These are phyloP conservation scores for Diachrysia chrysitis DNA, from an alignment of 2,888 invertebrate genomes.

Conservation along the genomic window DNA sequence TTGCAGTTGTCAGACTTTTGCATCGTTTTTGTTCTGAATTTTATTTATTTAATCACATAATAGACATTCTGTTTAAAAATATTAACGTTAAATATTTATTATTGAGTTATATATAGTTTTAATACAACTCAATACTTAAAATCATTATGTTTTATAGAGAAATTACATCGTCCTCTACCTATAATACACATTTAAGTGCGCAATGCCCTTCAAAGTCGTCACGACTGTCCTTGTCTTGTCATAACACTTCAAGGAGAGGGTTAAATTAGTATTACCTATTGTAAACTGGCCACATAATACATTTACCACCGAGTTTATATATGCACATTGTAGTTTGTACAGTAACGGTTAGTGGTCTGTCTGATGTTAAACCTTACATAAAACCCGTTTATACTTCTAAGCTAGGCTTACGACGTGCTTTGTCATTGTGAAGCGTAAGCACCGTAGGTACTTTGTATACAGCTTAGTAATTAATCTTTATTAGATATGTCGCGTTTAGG, in stretches of 20 bases:
- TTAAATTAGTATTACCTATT: neutral
- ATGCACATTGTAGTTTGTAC: neutral
- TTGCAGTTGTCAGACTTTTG: neutral
- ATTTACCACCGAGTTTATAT: neutral
- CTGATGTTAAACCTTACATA: neutral
- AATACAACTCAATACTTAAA: no score
- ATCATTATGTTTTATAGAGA: neutral
- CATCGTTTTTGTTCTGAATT: neutral
- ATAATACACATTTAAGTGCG: neutral
- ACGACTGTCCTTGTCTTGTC: neutral
- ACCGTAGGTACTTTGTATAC: conserved; percentile 21
- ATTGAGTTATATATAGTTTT: no score
- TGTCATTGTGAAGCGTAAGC: conserved; percentile 21
- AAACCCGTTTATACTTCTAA: conserved; percentile 20
- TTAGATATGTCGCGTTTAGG: conserved; percentile 3
- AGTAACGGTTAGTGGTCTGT: conserved; percentile 3
- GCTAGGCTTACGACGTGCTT: conserved; percentile 32
- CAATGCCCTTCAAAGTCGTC: neutral
- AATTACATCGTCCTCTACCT: neutral
- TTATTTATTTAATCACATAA: no score
- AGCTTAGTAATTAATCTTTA: conserved; percentile 32
- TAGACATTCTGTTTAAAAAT: no score
- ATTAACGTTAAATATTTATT: no score
- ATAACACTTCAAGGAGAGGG: neutral
- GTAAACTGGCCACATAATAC: conserved; percentile 3